Percentiles rank a stretch among this genome's conserved stretches.
phyloP scores from a whole-genome alignment of 2,113 vertebrate species.

The Scopus umbretta region DNA sequence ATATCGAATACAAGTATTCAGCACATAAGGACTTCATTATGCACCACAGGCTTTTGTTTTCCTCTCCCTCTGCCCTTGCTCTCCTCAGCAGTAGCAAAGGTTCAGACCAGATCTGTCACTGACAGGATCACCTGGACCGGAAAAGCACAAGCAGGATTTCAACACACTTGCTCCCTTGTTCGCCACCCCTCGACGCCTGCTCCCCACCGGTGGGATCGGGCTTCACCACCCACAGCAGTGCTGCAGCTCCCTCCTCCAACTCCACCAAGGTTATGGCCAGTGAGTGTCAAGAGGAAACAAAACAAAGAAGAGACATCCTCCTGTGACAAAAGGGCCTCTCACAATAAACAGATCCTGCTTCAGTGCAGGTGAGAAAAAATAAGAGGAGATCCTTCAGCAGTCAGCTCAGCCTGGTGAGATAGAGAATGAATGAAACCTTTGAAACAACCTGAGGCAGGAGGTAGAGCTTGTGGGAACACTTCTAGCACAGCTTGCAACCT shows the following conservation, averaged over 20 bases:
- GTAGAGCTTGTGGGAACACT: slow-evolving; percentile 47
- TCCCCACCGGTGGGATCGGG: neutral
- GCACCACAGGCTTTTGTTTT: neutral
- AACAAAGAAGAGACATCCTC: neutral
- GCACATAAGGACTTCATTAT: slow-evolving; percentile 29
- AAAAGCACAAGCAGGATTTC: slow-evolving; percentile 22
- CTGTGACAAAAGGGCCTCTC: slow-evolving; percentile 58
- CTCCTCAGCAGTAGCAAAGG: slow-evolving; percentile 8
- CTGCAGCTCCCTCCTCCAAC: neutral
- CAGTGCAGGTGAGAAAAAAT: slow-evolving; percentile 62
- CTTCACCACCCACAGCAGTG: neutral
- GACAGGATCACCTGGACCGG: slow-evolving; percentile 57
- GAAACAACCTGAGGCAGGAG: slow-evolving; percentile 53
- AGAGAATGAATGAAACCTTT: slow-evolving; percentile 63
- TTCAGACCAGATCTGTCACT: slow-evolving; percentile 62
- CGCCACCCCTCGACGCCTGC: neutral
- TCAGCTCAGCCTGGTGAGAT: slow-evolving; percentile 43
- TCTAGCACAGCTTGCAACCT: slow-evolving; percentile 66
- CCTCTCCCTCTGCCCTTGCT: neutral
- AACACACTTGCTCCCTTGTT: neutral
- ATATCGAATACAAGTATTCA: neutral
- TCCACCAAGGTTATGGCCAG: slow-evolving; percentile 9
- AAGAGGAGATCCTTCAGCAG: slow-evolving; percentile 58
- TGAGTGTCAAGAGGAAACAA: slow-evolving; percentile 6
- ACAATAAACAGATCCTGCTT: slow-evolving; percentile 1